These are phyloP conservation scores for Prietella phreatophila DNA, from an alignment of 2,113 vertebrate genomes.

Conservation along the genomic window DNA sequence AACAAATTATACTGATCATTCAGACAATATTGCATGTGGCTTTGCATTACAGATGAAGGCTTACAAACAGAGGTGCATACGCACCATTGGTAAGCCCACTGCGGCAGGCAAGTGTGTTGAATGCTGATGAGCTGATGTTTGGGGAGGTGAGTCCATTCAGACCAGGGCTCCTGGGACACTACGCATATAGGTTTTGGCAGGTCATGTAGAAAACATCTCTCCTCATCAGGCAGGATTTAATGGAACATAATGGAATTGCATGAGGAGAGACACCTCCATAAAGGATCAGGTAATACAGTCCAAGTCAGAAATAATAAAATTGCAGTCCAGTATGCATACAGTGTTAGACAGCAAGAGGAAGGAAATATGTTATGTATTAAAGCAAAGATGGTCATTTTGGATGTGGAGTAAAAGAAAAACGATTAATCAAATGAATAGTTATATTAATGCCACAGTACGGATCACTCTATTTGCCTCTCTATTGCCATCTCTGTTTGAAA, in stretches of 20 bases:
- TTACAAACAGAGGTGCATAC: constrained; percentile 45
- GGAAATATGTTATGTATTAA: background rate
- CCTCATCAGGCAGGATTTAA: constrained; percentile 29
- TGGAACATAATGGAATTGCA: constrained; percentile 29
- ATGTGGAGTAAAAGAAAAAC: background rate
- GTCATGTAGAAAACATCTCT: constrained; percentile 21
- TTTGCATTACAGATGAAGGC: constrained; percentile 54
- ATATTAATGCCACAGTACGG: background rate
- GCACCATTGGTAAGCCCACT: constrained; percentile 40
- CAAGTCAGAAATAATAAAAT: background rate
- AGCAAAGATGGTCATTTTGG: background rate
- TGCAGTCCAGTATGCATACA: background rate
- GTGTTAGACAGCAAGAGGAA: background rate
- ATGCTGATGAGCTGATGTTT: constrained; percentile 66
- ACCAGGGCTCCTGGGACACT: constrained; percentile 54
- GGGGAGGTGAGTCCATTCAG: constrained; percentile 28
- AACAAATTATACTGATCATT: constrained; percentile 12
- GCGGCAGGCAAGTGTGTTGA: constrained; percentile 46
- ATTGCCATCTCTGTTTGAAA: too few species aligned
- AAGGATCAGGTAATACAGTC: constrained; percentile 27
- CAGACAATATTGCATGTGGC: constrained; percentile 29
- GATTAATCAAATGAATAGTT: background rate
- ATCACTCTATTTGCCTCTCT: too few species aligned
- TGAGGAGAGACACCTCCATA: background rate
- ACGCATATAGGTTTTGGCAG: constrained; percentile 39